These are phyloP conservation scores for Tridacna gigas DNA, from an alignment of 2,888 invertebrate species.

Conservation along the genomic window DNA sequence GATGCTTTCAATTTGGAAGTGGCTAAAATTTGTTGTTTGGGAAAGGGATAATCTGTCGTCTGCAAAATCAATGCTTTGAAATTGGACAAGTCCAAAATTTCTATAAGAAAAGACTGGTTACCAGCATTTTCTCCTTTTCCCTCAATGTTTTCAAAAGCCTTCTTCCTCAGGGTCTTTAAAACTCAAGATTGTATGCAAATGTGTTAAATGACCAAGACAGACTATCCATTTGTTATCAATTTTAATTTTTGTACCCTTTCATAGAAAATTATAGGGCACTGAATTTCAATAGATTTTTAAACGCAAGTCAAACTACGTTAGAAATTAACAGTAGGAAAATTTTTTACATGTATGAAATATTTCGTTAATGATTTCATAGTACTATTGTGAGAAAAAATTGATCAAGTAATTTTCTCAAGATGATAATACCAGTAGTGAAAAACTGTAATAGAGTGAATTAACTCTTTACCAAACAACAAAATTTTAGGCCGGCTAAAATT, in stretches of 20 bases:
- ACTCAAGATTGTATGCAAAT: not conserved
- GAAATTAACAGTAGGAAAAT: not conserved
- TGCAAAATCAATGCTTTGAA: no score
- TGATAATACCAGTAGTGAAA: no score
- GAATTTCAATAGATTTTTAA: not conserved
- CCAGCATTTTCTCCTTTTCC: not conserved
- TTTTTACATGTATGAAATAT: not conserved
- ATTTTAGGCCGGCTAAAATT: no score
- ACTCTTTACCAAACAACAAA: no score
- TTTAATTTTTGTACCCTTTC: not conserved
- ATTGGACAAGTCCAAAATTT: no score
- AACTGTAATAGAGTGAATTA: no score
- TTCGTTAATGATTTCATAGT: not conserved
- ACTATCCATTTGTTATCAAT: not conserved
- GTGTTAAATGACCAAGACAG: not conserved
- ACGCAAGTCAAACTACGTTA: not conserved
- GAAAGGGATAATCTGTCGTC: no score
- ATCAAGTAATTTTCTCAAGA: no score
- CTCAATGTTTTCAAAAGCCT: not conserved
- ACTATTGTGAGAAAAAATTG: no score
- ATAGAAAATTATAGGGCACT: conserved; percentile 2
- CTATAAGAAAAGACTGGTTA: not conserved
- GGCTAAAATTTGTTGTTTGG: no score
- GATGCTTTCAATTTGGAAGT: no score
- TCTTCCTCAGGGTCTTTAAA: not conserved